Conservation (phyloP, 2,113 vertebrate genomes). For the Oostethus manadensis region DNA sequence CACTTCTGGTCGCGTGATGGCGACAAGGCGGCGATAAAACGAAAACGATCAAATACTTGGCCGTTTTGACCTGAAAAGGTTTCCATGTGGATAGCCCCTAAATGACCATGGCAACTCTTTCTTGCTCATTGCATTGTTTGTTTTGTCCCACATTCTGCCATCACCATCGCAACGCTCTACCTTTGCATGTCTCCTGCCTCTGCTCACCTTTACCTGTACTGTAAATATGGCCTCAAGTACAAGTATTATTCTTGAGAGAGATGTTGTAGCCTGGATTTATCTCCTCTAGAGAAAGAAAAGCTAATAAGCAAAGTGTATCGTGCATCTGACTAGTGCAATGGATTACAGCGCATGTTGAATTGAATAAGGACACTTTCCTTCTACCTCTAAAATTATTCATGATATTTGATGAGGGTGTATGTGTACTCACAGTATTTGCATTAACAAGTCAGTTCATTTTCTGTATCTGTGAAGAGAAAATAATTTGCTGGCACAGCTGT, state of each 20-base stretch:
- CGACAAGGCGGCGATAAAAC: no score
- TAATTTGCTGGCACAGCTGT: background rate
- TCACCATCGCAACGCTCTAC: conserved; percentile 14
- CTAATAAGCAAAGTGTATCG: conserved; percentile 27
- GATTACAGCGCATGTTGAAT: background rate
- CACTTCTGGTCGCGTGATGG: no score
- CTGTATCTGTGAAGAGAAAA: background rate
- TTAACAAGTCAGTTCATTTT: background rate
- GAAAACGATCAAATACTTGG: no score
- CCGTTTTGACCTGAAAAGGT: no score
- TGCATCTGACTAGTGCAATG: conserved; percentile 12
- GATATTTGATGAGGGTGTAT: background rate
- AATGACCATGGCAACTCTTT: conserved; percentile 1
- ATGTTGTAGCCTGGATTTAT: conserved; percentile 25
- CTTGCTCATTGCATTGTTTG: conserved; percentile 1
- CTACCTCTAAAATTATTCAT: conserved; percentile 9
- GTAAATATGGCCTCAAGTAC: conserved; percentile 34
- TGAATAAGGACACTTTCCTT: conserved; percentile 2
- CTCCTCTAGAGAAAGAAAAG: conserved; percentile 21
- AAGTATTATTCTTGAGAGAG: conserved; percentile 49
- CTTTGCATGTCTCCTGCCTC: background rate
- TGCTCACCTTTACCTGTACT: conserved; percentile 22
- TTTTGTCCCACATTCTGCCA: conserved; percentile 11
- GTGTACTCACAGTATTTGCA: conserved; percentile 1
- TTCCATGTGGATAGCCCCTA: no score